These are phyloP conservation scores for Brassicogethes aeneus DNA, from an alignment of 2,888 invertebrate genomes.

Conservation along the genomic window DNA sequence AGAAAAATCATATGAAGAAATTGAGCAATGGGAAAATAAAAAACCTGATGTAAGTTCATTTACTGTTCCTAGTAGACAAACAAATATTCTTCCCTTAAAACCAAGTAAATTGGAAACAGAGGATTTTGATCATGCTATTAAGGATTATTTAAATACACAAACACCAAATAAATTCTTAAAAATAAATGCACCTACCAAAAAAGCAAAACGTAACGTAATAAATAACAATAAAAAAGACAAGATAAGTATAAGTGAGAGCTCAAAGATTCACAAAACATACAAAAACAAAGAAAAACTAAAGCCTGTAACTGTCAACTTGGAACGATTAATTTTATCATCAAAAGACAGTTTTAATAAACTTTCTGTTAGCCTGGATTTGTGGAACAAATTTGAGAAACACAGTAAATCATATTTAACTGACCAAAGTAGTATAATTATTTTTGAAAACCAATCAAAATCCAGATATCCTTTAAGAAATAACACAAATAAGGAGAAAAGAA, in stretches of 20 bases:
- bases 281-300: background rate
- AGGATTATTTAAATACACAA: background rate
- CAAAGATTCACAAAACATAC: background rate
- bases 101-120: background rate
- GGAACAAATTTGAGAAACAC: no score
- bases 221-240: background rate
- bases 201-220: background rate
- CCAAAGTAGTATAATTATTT: no score
- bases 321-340: no score
- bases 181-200: background rate
- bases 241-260: background rate
- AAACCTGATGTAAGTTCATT: background rate
- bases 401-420: no score
- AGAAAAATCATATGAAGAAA: conserved; percentile 10
- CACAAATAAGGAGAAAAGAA: no score
- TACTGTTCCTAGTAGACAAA: background rate
- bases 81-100: background rate
- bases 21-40: conserved; percentile 4
- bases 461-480: no score
- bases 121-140: background rate
- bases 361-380: no score
- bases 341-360: no score
- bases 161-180: background rate
- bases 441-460: no score
- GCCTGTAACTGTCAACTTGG: background rate